Evolutionary conservation across 2,888 invertebrate species (phyloP), one percentile per base, ranked within the genome.

Genomic region (Sesia bembeciformis): DNA sequence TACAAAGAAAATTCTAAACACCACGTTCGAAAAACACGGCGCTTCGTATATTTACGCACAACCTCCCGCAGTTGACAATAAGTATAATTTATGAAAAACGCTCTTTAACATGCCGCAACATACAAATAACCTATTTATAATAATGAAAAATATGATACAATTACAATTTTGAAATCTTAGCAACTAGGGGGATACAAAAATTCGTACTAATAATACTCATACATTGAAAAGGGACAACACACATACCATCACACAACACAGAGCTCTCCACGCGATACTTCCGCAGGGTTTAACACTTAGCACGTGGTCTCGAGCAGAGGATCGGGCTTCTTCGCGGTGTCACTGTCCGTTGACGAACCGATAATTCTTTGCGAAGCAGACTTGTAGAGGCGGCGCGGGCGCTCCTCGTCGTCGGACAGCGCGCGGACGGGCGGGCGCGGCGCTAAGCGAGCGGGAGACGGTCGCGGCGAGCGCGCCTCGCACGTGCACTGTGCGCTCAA

Each of bases 141-240:
- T 66, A 67, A 72, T 74, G 67, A 68, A 75, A 68, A 75, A 76
- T 82, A 85, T 77, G 70, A 75, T 84, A 86, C 81, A 83, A 78
- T 81, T 71, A 83, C 77, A 83, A 86, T 86, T 87, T 86, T 74
- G 83, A 84, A 86, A 81, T 65, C 86, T 87, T 86, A 87, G 38
- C 58, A 72, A 60, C 79, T 82, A 83, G 71, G 72, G 76, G 82
- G 84, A 86, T 87, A 87, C 79, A 86, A 87, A 76, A 87, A 84
- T 82, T 84, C 84, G 78, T 78, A 78, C 83, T 87, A 86, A 78
- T 84, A 86, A 87, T 87, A 87, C 85, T 87, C 85, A 67, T 77
- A 78, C 76, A 73, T 68, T 68, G 67, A 75, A 65, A 58, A 55
- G 62, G 58, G 60, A 62, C 66, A 65, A 65, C 62, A 71, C 69